phyloP scores from a whole-genome alignment of 2,113 vertebrate genomes.

The Tychaedon coryphoeus region DNA sequence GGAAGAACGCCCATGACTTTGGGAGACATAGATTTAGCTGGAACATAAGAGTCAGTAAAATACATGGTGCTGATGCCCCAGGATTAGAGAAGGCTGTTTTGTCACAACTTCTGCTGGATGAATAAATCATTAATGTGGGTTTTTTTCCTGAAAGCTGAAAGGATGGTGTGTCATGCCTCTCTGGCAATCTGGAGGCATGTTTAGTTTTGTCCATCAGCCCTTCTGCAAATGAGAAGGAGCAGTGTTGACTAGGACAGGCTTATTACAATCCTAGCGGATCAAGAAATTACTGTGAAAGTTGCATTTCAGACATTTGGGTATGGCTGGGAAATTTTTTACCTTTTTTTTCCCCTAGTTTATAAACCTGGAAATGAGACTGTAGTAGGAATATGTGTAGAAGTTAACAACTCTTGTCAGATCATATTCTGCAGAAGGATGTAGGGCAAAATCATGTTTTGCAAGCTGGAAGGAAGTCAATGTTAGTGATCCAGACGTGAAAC shows the following conservation, averaged over 20 bases:
- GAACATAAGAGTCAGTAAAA: background rate
- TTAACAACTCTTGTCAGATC: fast-evolving
- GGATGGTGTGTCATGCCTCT: background rate
- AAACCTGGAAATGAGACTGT: background rate
- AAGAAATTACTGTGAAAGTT: background rate
- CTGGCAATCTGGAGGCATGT: background rate
- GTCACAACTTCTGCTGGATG: background rate
- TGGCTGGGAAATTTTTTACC: background rate
- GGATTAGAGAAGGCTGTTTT: background rate
- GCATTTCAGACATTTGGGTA: background rate
- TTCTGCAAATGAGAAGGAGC: background rate
- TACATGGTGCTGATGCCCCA: background rate
- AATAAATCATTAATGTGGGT: background rate
- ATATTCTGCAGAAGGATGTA: background rate
- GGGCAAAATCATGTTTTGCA: background rate
- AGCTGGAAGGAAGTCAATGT: background rate
- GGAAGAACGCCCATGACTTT: background rate
- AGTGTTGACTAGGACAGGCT: background rate
- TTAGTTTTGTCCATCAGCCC: background rate
- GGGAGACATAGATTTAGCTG: background rate
- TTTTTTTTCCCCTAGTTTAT: background rate
- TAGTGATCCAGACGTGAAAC: background rate
- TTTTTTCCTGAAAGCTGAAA: background rate
- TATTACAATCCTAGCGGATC: background rate
- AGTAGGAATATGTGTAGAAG: background rate